Evolutionary conservation across 1,140 invertebrate genomes (phyloP).

Genomic region (Tetranychus urticae): DNA sequence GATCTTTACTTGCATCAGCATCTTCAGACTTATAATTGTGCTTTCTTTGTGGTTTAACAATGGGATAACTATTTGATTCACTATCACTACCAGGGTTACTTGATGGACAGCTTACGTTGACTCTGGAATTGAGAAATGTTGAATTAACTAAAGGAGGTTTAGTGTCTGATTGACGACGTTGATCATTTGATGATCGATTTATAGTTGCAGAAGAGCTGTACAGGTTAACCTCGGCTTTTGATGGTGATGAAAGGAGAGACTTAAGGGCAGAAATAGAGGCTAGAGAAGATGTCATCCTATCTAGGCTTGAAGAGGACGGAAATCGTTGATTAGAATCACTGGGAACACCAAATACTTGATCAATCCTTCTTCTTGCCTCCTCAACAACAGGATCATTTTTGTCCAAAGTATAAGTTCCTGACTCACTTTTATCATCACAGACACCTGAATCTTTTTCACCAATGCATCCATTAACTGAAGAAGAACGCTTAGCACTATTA

Average conservation of each 20-base stretch:
- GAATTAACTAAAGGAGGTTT: constrained; percentile 8
- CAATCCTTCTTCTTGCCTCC: constrained; percentile 60
- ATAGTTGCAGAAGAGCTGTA: not conserved
- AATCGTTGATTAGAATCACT: not conserved
- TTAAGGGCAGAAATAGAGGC: too few relatives aligned
- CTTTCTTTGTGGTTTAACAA: too few relatives aligned
- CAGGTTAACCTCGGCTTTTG: not conserved
- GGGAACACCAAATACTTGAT: constrained; percentile 38
- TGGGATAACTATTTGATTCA: too few relatives aligned
- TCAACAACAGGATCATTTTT: constrained; percentile 51
- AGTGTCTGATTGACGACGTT: constrained; percentile 8
- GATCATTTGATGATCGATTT: not conserved
- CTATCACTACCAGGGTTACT: not conserved
- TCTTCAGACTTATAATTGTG: too few relatives aligned
- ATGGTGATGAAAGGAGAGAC: not conserved
- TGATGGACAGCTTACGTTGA: not conserved
- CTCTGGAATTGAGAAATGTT: not conserved
- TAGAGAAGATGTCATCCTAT: too few relatives aligned
- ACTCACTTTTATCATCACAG: constrained; percentile 32
- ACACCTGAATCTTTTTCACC: constrained; percentile 13
- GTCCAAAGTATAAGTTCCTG: constrained; percentile 66
- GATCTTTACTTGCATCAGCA: too few relatives aligned
- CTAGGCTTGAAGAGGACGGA: too few relatives aligned
- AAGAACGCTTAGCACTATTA: too few relatives aligned
- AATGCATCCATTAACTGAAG: not conserved